Percentiles rank a stretch among this genome's conserved stretches.
Evolutionary conservation across 2,113 vertebrate species (phyloP).

Genomic region (Nibea albiflora): DNA sequence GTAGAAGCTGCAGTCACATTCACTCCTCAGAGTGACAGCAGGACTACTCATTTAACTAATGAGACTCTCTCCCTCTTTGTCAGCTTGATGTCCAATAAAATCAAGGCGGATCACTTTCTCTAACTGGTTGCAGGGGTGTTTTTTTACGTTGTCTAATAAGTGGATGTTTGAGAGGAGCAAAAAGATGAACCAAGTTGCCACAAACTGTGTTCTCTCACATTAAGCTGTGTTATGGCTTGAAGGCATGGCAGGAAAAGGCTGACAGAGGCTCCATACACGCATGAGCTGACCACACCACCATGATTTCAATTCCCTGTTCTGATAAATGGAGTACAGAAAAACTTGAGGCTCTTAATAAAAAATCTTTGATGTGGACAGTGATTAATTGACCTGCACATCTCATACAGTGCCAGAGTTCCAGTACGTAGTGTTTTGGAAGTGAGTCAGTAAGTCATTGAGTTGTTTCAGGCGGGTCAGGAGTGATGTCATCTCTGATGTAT

Average conservation of each 20-base stretch:
- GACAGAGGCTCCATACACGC: not conserved
- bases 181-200: not conserved
- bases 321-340: not conserved
- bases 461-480: slow-evolving; percentile 8
- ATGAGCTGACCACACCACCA: not conserved
- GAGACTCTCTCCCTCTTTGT: not conserved
- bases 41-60: not conserved
- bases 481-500: slow-evolving; percentile 57
- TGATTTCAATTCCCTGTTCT: slow-evolving; percentile 5
- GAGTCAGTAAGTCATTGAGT: not conserved
- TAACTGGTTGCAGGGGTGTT: not conserved
- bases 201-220: not conserved
- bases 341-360: not conserved
- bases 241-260: not conserved
- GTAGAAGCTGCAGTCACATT: not conserved
- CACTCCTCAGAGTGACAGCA: not conserved
- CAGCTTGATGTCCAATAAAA: not conserved
- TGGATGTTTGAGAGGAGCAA: not conserved
- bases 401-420: not conserved
- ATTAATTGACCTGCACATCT: not conserved
- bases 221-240: not conserved
- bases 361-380: not conserved
- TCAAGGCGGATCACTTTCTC: not conserved
- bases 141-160: not conserved
- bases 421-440: not conserved